Percentiles rank a stretch among this genome's conserved stretches.
Evolutionary conservation across 2,113 vertebrate genomes (phyloP).

Genomic region (Aptenodytes forsteri): DNA sequence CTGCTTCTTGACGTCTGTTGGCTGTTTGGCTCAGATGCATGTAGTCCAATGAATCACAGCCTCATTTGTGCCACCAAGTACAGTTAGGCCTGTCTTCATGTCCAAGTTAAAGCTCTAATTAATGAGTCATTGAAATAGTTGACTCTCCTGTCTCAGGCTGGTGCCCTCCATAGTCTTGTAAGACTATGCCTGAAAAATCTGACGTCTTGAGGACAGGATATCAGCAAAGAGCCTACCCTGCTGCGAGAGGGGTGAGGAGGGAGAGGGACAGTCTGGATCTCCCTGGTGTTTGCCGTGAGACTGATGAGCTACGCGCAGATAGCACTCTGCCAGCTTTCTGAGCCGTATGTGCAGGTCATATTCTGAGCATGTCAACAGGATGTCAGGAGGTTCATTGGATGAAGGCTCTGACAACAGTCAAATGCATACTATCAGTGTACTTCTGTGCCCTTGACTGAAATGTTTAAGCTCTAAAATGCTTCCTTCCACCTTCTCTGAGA

Average conservation of each 20-base stretch:
- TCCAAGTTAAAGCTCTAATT: not conserved
- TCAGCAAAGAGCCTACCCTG: not conserved
- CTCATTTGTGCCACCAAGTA: not conserved
- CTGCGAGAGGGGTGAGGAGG: not conserved
- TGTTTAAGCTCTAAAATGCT: not conserved
- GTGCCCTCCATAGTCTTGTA: not conserved
- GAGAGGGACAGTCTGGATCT: not conserved
- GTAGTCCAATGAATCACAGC: not conserved
- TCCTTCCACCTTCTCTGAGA: not conserved
- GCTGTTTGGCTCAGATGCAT: not conserved
- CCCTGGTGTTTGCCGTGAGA: not conserved
- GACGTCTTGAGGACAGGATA: not conserved
- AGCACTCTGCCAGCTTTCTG: not conserved
- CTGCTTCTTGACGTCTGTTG: not conserved
- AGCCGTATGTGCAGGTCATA: fast-evolving
- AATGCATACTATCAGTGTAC: not conserved
- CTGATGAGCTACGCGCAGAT: not conserved
- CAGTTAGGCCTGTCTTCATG: not conserved
- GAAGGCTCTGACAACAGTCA: slow-evolving; percentile 8
- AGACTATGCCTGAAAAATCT: not conserved
- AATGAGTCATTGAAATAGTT: not conserved
- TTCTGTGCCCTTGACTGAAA: not conserved
- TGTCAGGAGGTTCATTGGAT: not conserved
- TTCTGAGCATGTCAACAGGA: not conserved
- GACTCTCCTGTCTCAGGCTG: not conserved